Evolutionary conservation across 2,888 invertebrate species (phyloP).

Genomic region (Bedellia somnulentella): DNA sequence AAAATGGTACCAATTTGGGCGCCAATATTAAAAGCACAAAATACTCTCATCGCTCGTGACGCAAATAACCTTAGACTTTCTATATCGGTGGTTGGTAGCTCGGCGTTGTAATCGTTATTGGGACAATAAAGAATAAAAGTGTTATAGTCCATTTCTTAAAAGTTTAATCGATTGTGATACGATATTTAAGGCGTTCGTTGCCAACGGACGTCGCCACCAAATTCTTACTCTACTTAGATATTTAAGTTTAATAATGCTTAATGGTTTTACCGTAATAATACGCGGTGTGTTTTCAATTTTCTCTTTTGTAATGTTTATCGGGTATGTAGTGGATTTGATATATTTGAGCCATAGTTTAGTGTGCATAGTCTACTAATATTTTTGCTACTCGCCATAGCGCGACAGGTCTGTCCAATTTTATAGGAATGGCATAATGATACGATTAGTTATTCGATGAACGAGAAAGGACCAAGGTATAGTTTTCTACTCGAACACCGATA

Average conservation of each 20-base stretch:
- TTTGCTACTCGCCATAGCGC: constrained; percentile 47
- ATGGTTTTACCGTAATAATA: constrained; percentile 31
- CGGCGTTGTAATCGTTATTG: constrained; percentile 44
- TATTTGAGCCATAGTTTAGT: constrained; percentile 49
- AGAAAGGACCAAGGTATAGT: constrained; percentile 50
- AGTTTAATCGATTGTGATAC: constrained; percentile 30
- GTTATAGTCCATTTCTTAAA: constrained; percentile 16
- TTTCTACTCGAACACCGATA: too few species aligned
- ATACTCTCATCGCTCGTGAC: too few species aligned
- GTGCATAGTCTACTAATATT: constrained; percentile 53
- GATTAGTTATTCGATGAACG: too few species aligned
- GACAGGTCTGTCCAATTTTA: constrained; percentile 44
- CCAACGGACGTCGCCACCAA: constrained; percentile 25
- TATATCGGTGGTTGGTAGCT: too few species aligned
- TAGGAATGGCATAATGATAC: constrained; percentile 55
- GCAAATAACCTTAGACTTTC: too few species aligned
- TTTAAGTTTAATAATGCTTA: constrained; percentile 46
- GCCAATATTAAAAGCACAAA: too few species aligned
- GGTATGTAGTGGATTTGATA: constrained; percentile 51
- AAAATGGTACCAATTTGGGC: too few species aligned
- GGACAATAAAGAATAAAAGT: constrained; percentile 54
- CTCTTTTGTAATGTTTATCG: too few species aligned
- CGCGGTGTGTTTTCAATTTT: constrained; percentile 26
- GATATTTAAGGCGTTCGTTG: constrained; percentile 18
- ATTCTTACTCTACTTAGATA: constrained; percentile 37